Percentiles rank a stretch among this genome's conserved stretches.
phyloP scores from a whole-genome alignment of 1,140 invertebrate genomes.

The Drosophila watanabei region DNA sequence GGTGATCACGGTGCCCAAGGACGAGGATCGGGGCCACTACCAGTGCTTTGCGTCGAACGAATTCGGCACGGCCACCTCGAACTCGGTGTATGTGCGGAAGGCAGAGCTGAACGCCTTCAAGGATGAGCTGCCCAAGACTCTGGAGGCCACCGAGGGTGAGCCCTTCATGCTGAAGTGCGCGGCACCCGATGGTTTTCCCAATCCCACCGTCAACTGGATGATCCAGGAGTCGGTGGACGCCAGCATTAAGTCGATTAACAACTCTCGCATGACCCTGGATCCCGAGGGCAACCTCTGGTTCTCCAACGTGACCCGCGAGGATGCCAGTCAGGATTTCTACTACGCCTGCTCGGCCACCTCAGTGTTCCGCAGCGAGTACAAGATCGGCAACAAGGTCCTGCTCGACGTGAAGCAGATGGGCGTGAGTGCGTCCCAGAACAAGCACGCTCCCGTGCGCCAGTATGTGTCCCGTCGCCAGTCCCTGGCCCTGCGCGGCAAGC shows the following conservation, averaged over 20 bases:
- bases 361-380: conserved; percentile 95
- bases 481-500: conserved; percentile 93
- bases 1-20: conserved; percentile 94
- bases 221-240: conserved; percentile 91
- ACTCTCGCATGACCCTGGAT: conserved; percentile 96
- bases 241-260: conserved; percentile 95
- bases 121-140: conserved; percentile 89
- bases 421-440: conserved; percentile 91
- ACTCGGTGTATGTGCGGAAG: conserved; percentile 97
- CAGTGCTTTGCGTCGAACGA: conserved; percentile 98
- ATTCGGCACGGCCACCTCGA: conserved; percentile 97
- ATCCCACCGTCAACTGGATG: conserved; percentile 97
- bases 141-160: conserved; percentile 93
- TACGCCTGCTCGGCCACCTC: conserved; percentile 97
- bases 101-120: conserved; percentile 97
- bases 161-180: conserved; percentile 95
- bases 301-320: conserved; percentile 95
- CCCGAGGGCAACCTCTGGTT: conserved; percentile 98
- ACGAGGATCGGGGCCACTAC: conserved; percentile 98
- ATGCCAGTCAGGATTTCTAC: conserved; percentile 92
- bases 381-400: conserved; percentile 93
- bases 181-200: conserved; percentile 97
- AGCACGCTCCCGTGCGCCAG: conserved; percentile 91
- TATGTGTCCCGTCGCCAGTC: conserved; percentile 95
- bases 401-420: conserved; percentile 92